These are phyloP conservation scores for Cydia strobilella DNA, from an alignment of 1,140 invertebrate species.

Conservation along the genomic window DNA sequence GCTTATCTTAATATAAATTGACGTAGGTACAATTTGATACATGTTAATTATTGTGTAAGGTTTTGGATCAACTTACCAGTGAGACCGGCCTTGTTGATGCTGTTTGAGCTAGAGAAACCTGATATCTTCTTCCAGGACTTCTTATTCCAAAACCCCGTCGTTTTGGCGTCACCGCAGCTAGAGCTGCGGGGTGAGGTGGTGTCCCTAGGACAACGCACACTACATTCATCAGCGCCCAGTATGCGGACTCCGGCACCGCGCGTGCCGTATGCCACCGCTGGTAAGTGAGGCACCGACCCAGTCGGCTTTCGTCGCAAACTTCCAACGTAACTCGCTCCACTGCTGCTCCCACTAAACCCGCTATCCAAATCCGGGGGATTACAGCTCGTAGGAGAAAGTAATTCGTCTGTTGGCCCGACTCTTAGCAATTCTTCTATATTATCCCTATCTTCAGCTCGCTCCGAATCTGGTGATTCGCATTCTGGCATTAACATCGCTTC, in stretches of 20 bases:
- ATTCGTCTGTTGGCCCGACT: constrained; percentile 86
- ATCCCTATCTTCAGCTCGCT: constrained; percentile 79
- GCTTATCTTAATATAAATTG: background rate
- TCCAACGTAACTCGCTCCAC: constrained; percentile 87
- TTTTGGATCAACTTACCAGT: constrained; percentile 77
- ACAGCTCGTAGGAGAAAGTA: constrained; percentile 84
- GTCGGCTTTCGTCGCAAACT: constrained; percentile 82
- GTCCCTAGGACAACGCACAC: constrained; percentile 61
- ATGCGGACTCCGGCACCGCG: constrained; percentile 70
- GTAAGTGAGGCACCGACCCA: constrained; percentile 76
- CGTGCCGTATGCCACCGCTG: constrained; percentile 78
- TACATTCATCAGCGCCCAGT: constrained; percentile 68
- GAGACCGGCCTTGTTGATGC: constrained; percentile 83
- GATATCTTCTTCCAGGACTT: constrained; percentile 89
- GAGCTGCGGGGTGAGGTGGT: constrained; percentile 67
- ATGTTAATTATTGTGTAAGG: background rate
- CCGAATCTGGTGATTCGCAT: constrained; percentile 74
- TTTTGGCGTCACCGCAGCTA: constrained; percentile 76
- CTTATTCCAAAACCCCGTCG: constrained; percentile 84
- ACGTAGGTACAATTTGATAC: background rate
- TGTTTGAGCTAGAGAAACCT: constrained; percentile 84
- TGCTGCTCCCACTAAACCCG: constrained; percentile 90
- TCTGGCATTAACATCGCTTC: constrained; percentile 93
- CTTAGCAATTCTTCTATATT: constrained; percentile 84
- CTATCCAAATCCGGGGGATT: constrained; percentile 87